These are phyloP conservation scores for Chesias legatella DNA, from an alignment of 2,888 invertebrate genomes.

Conservation along the genomic window DNA sequence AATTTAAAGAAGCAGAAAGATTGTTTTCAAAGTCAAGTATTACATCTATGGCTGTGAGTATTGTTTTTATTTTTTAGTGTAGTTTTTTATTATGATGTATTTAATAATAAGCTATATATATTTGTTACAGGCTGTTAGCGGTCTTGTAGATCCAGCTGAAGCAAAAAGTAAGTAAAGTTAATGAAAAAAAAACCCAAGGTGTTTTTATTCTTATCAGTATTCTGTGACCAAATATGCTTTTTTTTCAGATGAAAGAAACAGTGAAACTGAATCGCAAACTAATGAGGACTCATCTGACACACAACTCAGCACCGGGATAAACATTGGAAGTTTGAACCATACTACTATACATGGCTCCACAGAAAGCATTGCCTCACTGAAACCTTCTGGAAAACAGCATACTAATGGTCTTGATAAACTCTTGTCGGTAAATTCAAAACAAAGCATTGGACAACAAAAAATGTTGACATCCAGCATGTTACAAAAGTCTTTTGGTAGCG, in stretches of 20 bases:
- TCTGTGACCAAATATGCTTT: conserved; percentile 2
- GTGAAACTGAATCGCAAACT: conserved; percentile 93
- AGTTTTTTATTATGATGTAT: background rate
- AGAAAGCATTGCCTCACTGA: conserved; percentile 67
- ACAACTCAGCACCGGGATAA: conserved; percentile 77
- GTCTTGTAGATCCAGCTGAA: conserved; percentile 87
- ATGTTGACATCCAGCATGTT: conserved; percentile 58
- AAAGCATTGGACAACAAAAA: conserved; percentile 63
- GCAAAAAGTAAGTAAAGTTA: conserved; percentile 92
- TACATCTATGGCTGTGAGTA: conserved; percentile 94
- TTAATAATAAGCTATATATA: background rate
- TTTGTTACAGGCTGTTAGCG: conserved; percentile 86
- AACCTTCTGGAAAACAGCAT: conserved; percentile 74
- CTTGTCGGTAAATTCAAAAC: conserved; percentile 58
- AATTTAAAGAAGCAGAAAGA: conserved; percentile 98
- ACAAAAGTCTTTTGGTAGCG: conserved; percentile 65
- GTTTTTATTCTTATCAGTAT: conserved; percentile 27
- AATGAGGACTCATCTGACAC: conserved; percentile 87
- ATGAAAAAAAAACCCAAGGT: too few species aligned
- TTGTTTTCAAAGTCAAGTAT: conserved; percentile 98
- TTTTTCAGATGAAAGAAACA: conserved; percentile 87
- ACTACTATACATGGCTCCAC: conserved; percentile 75
- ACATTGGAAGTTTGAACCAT: conserved; percentile 67
- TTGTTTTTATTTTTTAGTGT: conserved; percentile 10
- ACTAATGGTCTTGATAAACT: conserved; percentile 73